Conservation (phyloP, 1,140 invertebrate species). For the Ceratosolen fusciceps region DNA sequence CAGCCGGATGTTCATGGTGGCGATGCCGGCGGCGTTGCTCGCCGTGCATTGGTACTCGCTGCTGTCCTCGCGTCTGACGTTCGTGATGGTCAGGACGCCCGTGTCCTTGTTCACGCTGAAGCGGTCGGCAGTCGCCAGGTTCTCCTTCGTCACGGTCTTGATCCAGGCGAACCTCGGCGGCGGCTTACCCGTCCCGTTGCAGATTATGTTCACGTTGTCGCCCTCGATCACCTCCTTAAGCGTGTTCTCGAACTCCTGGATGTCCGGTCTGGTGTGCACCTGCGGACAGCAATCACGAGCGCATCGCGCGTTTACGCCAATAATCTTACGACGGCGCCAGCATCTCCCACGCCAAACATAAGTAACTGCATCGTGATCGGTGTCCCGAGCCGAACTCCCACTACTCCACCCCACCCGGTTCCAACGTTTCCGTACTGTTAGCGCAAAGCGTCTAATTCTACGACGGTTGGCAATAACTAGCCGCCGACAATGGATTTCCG, state of each 20-base stretch:
- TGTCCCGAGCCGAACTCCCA: too few species aligned
- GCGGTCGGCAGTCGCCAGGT: conserved; percentile 79
- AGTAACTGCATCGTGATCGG: too few species aligned
- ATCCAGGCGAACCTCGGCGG: conserved; percentile 87
- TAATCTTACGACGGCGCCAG: too few species aligned
- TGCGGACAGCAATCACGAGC: too few species aligned
- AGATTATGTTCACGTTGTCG: conserved; percentile 80
- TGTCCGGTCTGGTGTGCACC: conserved; percentile 84
- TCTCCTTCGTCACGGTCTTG: conserved; percentile 76
- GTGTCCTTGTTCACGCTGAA: conserved; percentile 82
- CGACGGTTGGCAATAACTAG: too few species aligned
- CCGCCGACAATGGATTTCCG: too few species aligned
- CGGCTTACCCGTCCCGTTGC: conserved; percentile 86
- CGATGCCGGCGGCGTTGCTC: conserved; percentile 83
- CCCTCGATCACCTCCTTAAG: conserved; percentile 83
- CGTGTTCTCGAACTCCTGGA: conserved; percentile 72
- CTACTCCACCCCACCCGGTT: too few species aligned
- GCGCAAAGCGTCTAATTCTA: too few species aligned
- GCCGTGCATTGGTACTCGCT: conserved; percentile 88
- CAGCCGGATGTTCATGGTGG: conserved; percentile 75
- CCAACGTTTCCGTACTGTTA: too few species aligned
- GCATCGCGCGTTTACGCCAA: too few species aligned
- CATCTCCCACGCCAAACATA: too few species aligned
- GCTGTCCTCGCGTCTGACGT: conserved; percentile 83
- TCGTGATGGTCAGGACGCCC: conserved; percentile 80